Conservation (phyloP, 1,140 invertebrate species). For the Vanessa tameamea region DNA sequence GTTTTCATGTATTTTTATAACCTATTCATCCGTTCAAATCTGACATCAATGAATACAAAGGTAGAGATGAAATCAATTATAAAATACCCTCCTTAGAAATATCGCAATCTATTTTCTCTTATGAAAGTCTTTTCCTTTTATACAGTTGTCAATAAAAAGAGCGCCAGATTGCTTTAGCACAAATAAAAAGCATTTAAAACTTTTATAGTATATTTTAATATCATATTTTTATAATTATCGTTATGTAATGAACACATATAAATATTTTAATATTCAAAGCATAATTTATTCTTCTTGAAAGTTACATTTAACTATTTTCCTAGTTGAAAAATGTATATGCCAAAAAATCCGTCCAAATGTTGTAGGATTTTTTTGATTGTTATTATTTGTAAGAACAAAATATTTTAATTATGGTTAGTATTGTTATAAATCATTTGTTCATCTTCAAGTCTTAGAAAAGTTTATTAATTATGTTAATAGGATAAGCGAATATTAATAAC, state of each 20-base stretch:
- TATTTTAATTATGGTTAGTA: too few relatives aligned
- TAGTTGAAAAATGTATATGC: too few relatives aligned
- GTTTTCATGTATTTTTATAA: conserved; percentile 38
- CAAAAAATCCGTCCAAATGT: too few relatives aligned
- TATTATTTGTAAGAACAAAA: too few relatives aligned
- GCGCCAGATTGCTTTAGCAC: conserved; percentile 50
- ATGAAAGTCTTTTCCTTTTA: conserved; percentile 68
- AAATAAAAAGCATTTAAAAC: conserved; percentile 46
- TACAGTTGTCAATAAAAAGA: conserved; percentile 69
- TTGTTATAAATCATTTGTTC: conserved; percentile 1
- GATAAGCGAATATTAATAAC: conserved; percentile 52
- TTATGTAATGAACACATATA: too few relatives aligned
- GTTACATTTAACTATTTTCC: neutral
- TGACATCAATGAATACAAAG: conserved; percentile 44
- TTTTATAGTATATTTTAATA: too few relatives aligned
- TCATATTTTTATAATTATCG: too few relatives aligned
- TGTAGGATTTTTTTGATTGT: too few relatives aligned
- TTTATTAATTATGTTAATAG: conserved; percentile 34
- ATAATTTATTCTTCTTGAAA: neutral
- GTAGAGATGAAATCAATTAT: conserved; percentile 70
- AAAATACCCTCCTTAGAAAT: conserved; percentile 63
- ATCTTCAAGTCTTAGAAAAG: conserved; percentile 7
- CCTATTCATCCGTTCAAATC: conserved; percentile 44
- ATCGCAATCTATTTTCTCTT: conserved; percentile 68
- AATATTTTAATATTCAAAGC: too few relatives aligned